Conservation (phyloP, 2,797 vertebrate genomes). For the Chiloscyllium punctatum region DNA sequence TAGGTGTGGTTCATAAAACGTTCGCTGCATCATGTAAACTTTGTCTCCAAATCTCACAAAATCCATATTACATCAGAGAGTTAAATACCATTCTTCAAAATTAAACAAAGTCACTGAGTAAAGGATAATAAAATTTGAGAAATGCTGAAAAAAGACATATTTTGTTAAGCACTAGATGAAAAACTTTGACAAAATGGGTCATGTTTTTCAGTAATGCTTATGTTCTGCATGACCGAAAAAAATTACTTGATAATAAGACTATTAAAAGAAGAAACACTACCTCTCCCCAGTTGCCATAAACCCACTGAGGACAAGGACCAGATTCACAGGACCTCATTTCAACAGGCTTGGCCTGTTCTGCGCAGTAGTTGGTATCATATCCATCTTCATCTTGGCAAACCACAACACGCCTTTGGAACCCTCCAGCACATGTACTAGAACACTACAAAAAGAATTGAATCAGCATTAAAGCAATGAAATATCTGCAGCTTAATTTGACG, state of each 20-base stretch:
- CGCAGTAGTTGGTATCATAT: slow-evolving; percentile 78
- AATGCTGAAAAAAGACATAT: too few species aligned
- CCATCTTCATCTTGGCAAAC: slow-evolving; percentile 98
- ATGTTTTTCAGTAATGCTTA: too few species aligned
- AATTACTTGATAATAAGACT: not conserved
- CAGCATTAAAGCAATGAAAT: not conserved
- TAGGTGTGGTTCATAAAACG: too few species aligned
- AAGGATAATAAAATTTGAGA: not conserved
- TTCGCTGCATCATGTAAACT: not conserved
- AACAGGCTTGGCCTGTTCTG: slow-evolving; percentile 75
- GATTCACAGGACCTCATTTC: slow-evolving; percentile 91
- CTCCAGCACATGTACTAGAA: slow-evolving; percentile 93
- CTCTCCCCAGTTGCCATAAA: slow-evolving; percentile 91
- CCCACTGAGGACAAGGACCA: slow-evolving; percentile 92
- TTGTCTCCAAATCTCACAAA: not conserved
- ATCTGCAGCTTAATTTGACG: not conserved
- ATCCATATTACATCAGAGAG: not conserved
- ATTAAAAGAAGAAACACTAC: slow-evolving; percentile 56
- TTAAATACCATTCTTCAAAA: not conserved
- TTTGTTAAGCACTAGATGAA: too few species aligned
- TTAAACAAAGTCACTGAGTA: not conserved
- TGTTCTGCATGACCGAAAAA: too few species aligned
- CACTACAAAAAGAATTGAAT: slow-evolving; percentile 63
- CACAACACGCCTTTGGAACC: slow-evolving; percentile 92
- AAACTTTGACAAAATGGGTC: too few species aligned